Percentiles rank a stretch among this genome's conserved stretches.
Conservation (phyloP, 2,888 invertebrate genomes). For the Lasioglossum villosulum region DNA sequence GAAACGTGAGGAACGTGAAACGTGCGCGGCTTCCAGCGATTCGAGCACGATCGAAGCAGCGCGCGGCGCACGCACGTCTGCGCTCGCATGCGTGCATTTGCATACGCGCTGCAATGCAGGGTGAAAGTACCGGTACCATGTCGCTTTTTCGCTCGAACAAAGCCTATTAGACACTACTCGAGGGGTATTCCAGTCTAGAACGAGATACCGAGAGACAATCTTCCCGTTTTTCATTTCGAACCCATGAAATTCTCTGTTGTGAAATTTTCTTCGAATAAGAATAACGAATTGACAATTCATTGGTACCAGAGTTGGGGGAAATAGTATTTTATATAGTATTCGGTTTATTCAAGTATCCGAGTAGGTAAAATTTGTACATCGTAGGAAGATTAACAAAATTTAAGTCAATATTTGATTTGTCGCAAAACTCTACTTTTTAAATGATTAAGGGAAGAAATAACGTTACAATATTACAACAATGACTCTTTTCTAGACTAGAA, state of each 20-base stretch:
- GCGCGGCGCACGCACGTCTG: conserved; percentile 37
- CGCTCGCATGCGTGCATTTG: conserved; percentile 53
- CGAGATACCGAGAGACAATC: not conserved
- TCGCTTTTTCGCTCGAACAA: conserved; percentile 48
- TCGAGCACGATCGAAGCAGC: conserved; percentile 36
- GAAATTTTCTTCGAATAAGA: not conserved
- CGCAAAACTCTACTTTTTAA: no score
- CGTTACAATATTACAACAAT: not conserved
- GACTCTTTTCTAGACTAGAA: not conserved
- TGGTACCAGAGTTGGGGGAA: no score
- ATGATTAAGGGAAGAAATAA: no score
- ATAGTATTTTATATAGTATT: no score
- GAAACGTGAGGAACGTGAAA: conserved; percentile 55
- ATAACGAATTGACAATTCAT: not conserved
- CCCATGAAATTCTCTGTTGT: not conserved
- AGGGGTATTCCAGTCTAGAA: conserved; percentile 8
- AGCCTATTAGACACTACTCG: conserved; percentile 10
- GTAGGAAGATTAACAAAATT: not conserved
- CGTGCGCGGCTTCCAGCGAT: conserved; percentile 43
- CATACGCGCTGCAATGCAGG: conserved; percentile 60
- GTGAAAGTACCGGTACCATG: conserved; percentile 61
- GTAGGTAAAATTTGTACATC: not conserved
- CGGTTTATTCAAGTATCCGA: no score
- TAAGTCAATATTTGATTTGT: no score
- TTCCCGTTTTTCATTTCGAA: not conserved